phyloP scores from a whole-genome alignment of 2,113 vertebrate species.

The Budorcas taxicolor region DNA sequence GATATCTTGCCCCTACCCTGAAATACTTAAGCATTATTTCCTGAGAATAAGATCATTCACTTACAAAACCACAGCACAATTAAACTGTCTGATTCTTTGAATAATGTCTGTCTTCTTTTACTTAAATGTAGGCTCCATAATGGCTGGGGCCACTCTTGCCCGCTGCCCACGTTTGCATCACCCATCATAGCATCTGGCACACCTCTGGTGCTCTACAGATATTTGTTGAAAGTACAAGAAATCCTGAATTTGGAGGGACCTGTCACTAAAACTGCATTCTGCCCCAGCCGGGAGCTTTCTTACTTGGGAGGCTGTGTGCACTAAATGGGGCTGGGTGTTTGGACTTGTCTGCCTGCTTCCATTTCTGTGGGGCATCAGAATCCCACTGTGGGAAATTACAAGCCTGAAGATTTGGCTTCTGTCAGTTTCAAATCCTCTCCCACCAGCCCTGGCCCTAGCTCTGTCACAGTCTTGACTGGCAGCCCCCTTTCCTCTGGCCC shows the following conservation, averaged over 20 bases:
- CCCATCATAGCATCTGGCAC: background rate
- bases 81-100: background rate
- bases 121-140: background rate
- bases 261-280: background rate
- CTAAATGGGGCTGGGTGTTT: background rate
- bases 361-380: background rate
- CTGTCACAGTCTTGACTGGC: background rate
- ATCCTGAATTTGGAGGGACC: background rate
- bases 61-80: background rate
- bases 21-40: slow-evolving; percentile 14
- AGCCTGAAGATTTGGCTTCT: background rate
- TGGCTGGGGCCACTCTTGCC: background rate
- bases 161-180: rapidly evolving
- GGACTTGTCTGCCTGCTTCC: background rate
- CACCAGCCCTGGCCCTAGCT: background rate
- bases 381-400: background rate
- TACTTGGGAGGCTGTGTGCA: background rate
- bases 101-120: background rate
- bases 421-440: background rate
- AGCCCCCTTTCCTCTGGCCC: background rate
- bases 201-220: background rate
- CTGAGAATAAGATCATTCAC: background rate
- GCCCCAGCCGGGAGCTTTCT: background rate
- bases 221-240: background rate
- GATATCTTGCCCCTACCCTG: background rate